Base-by-base conservation (phyloP, 2,113 vertebrate species). In the Hippopotamus amphibius region DNA sequence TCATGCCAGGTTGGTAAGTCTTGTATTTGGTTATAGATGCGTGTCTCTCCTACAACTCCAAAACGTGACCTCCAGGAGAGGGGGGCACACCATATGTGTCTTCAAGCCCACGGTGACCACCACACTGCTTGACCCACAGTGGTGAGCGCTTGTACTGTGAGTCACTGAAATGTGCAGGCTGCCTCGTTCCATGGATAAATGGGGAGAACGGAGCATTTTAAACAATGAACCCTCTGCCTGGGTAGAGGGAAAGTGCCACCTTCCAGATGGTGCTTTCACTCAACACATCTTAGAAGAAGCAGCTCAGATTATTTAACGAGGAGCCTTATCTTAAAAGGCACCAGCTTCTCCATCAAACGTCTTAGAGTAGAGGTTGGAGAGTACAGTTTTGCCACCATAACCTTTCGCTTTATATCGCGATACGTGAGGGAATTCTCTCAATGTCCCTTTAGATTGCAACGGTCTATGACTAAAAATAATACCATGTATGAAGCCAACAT, bases 131-230 rank as follows among this genome's bases (percentile, higher is more conserved):
- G 19, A 14, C 37, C 9, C 6, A 1, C 16, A 41, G 17, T 1
- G 5, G 48, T 8, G 24, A 28, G 4, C 1, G 5, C 53, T 14
- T 66, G 14, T 14, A 0, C 8, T 2, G 1, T 1, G 30, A 79
- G 43, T 63, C 21, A 24, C 10, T 14, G 16, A 37, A 24, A 2
- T 0, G 0, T 19, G 1, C 9, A 4, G 6, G 17, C 5, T 41
- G 37, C n/a, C 43, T 26, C 13, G 43, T n/a, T 65, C 66, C 21
- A 0, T 3, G 63, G 66, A 69, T 46, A 16, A 57, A 43, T 4
- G 5, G 12, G 16, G 22, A 16, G 8, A 17, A 30, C 0, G 13
- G 48, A 37, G 6, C 17, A 6, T 33, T 33, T 59, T 53, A 55
- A 48, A 71, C n/a, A 43, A 24, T 11, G 53, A 81, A 22, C n/a